Base-by-base conservation (phyloP, 1,140 invertebrate genomes). In the Cyphomyrmex costatus region DNA sequence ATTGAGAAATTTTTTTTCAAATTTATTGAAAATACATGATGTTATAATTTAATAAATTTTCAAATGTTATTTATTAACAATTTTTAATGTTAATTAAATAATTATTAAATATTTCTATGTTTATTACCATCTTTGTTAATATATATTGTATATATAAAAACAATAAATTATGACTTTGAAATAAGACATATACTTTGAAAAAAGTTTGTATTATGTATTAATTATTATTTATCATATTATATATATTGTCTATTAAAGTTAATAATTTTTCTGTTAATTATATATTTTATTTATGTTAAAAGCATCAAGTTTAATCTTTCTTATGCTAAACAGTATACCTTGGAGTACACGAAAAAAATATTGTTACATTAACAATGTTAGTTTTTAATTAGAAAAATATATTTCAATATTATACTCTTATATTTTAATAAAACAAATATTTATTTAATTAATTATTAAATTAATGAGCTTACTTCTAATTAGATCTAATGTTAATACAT, bases 231-330 rank as follows among this genome's bases (percentile, higher is more conserved):
- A n/a, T n/a, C n/a, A n/a, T n/a, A n/a, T n/a, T n/a, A n/a, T n/a
- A n/a, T n/a, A 10, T 61, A 36, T 36, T 0, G 33, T 36, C 7
- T 36, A 60, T 12, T 60, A 27, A 60, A 14, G 3, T 60, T 5
- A 63, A 30, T 33, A 63, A 63, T 61, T 33, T 63, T 63, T 63
- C 27, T 63, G 19, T 1, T 12, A 63, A 63, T 30, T 63, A 63
- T 19, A 30, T 19, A 63, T 63, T 70, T 46, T 36, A 36, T 36
- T 36, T 36, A 0, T 36, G 33, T 36, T n/a, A n/a, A n/a, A n/a
- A n/a, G n/a, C n/a, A n/a, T n/a, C n/a, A n/a, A n/a, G n/a, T n/a
- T n/a, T n/a, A n/a, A n/a, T 36, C 33, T 36, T 36, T 36, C 6
- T 36, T 36, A 36, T 7, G 33, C n/a, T n/a, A 36, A 36, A 36